Evolutionary conservation across 2,888 invertebrate genomes (phyloP), one percentile per base, ranked within the genome.

Genomic region (Priocnemis perturbator): DNA sequence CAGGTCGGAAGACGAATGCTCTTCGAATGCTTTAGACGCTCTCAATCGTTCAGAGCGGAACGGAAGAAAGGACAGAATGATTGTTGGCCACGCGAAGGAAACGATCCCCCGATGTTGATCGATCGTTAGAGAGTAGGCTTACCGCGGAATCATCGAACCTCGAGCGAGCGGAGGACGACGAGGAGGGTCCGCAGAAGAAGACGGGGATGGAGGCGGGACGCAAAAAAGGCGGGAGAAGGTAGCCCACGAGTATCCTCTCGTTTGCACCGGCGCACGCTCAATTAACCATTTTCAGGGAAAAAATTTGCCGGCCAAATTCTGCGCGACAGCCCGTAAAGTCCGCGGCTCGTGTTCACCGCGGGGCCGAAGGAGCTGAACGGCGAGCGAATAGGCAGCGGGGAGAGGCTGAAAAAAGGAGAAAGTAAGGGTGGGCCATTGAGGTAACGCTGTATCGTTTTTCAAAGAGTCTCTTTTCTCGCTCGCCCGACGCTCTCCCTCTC

Each of bases 301-400:
- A 85, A 79, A 87, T 79, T 79, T 78, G 78, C 81, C 82, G 81
- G 79, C 79, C 74, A 87, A 85, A 88, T 87, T 82, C 83, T 83
- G 84, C 76, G 88, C 87, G 88, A 88, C 88, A 86, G 88, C 82
- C 85, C 83, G 87, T 88, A 81, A 88, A 86, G 81, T 76, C 77
- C 74, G 70, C 68, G 81, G 84, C 85, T 86, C 85, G 83, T 86
- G 86, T 87, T 87, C 83, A 74, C 64, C 76, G 76, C 79, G 74
- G 71, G 71, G 71, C 68, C 65, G 63, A 71, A 66, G 66, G 20
- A 15, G 53, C 60, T 60, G 50, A 44, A 71, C 64, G 60, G 20
- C 61, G 20, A 71, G 52, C 66, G 53, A 20, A 21, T 50, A 62
- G 61, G 56, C 58, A 65, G 52, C 44, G 53, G 61, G 44, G 17